Evolutionary conservation across 1,140 invertebrate species (phyloP).

Genomic region (Caenorhabditis inopinata): DNA sequence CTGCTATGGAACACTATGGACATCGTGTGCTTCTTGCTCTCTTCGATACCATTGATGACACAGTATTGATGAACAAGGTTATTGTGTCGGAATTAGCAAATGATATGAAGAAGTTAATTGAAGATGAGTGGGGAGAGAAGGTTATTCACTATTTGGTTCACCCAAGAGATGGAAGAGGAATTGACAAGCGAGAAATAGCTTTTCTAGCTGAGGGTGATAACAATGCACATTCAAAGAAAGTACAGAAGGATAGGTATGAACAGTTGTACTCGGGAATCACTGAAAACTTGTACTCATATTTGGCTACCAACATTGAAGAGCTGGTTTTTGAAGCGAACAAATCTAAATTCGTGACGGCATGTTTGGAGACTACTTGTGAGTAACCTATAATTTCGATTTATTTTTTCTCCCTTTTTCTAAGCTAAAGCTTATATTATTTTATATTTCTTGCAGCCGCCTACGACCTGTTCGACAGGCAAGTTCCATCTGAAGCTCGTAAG

Average conservation of each 20-base stretch:
- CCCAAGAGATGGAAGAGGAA: constrained; percentile 71
- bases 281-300: constrained; percentile 31
- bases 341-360: constrained; percentile 26
- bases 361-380: constrained; percentile 41
- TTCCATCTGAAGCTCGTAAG: constrained; percentile 18
- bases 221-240: constrained; percentile 46
- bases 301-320: constrained; percentile 50
- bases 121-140: constrained; percentile 72
- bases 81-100: constrained; percentile 74
- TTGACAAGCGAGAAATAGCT: constrained; percentile 31
- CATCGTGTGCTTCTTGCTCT: constrained; percentile 79
- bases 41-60: constrained; percentile 88
- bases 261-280: constrained; percentile 41
- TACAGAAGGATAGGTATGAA: constrained; percentile 38
- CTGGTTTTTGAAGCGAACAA: constrained; percentile 45
- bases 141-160: constrained; percentile 80
- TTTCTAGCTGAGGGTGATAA: constrained; percentile 41
- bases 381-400: too few species aligned
- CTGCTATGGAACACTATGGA: constrained; percentile 82
- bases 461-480: constrained; percentile 46
- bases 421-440: too few species aligned
- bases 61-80: constrained; percentile 81
- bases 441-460: constrained; percentile 39
- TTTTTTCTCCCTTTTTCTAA: too few species aligned
- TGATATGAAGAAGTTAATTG: constrained; percentile 74